Evolutionary conservation across 2,113 vertebrate genomes (phyloP), one percentile per base, ranked within the genome.

Genomic region (Urocynchramus pylzowi): DNA sequence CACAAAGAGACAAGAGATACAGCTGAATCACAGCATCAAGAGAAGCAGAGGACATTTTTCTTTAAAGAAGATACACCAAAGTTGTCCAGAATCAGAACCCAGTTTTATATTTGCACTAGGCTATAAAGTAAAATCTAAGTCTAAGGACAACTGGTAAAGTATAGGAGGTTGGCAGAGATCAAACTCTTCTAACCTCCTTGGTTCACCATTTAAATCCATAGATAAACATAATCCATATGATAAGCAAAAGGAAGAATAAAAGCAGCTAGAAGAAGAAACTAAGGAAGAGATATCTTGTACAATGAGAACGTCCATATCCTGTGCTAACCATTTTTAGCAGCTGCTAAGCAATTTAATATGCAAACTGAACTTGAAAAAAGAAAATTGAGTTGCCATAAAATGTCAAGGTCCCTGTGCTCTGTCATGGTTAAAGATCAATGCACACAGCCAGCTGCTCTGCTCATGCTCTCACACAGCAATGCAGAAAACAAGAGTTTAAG

Each of bases 391-490:
- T 77, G 57, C 52, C 52, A 70, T 49, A n/a, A 70, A 14, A 1
- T 10, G 18, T 6, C 80, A 19, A 3, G 0, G 9, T 13, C 74
- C 63, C 27, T 6, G 35, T 10, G 54, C 30, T 24, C 52, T 20
- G 0, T 16, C 31, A 7, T n/a, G 44, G 54, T 14, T 16, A 41
- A 47, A 92, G 61, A 54, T 8, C 28, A 14, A 4, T 0, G 7
- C 33, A 9, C 2, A 0, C 13, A 27, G 35, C 45, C 57, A 23
- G 35, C 60, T 49, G 74, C 89, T 41, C 67, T 3, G 0, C 1
- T 22, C 41, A 8, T 0, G 11, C 41, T 57, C n/a, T 50, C 44
- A 19, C 19, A 27, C 23, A 23, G 53, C 33, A 12, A 16, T 1
- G 26, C 26, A 49, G 26, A 49, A 61, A 30, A 70, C 42, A 49